Conservation (phyloP, 2,797 vertebrate genomes). For the Dromococcyx pavoninus region DNA sequence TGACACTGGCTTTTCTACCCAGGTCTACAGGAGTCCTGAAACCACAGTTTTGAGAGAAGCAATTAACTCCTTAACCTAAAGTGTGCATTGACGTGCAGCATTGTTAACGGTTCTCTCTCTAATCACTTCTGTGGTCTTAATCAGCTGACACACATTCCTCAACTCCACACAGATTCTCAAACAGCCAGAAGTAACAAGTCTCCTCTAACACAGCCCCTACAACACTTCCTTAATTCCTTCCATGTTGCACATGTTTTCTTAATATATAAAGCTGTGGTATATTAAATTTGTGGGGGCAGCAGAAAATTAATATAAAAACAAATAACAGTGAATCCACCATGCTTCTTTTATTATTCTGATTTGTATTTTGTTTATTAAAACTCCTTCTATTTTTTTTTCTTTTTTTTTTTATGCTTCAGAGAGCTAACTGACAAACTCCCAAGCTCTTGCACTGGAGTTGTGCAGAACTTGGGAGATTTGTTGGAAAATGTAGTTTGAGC, state of each 20-base stretch:
- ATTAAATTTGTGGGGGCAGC: neutral
- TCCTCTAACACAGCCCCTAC: neutral
- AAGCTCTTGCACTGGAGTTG: neutral
- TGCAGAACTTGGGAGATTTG: neutral
- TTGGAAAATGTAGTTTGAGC: neutral
- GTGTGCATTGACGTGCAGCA: neutral
- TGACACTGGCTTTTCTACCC: neutral
- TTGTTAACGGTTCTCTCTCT: neutral
- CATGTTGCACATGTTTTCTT: slow-evolving; percentile 38
- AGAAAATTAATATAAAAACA: slow-evolving; percentile 25
- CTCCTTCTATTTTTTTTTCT: fast-evolving
- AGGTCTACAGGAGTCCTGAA: slow-evolving; percentile 18
- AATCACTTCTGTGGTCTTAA: slow-evolving; percentile 41
- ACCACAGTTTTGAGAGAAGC: slow-evolving; percentile 21
- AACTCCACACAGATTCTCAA: neutral
- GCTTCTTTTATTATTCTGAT: neutral
- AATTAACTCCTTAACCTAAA: slow-evolving; percentile 51
- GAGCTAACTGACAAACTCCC: neutral
- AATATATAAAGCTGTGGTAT: neutral
- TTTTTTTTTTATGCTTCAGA: neutral
- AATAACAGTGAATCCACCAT: neutral
- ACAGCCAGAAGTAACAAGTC: neutral
- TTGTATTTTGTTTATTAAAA: slow-evolving; percentile 8
- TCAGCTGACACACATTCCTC: slow-evolving; percentile 46
- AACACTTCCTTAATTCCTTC: slow-evolving; percentile 22